Conservation (phyloP, 1,140 invertebrate genomes). For the Drosophila willistoni region DNA sequence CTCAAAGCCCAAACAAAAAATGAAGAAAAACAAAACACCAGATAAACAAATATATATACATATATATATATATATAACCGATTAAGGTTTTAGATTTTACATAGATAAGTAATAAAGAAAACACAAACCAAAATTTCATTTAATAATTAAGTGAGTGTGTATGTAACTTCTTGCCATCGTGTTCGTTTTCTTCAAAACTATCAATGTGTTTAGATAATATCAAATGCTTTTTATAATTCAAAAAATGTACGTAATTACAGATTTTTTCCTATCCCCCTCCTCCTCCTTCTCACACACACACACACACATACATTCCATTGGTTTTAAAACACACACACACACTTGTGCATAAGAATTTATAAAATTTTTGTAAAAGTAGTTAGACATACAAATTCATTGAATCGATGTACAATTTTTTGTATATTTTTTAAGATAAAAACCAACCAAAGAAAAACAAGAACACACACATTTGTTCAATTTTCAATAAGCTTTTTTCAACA, state of each 20-base stretch:
- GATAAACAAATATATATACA: neutral
- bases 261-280: no score
- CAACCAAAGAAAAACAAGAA: slow-evolving; percentile 16
- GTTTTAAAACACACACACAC: neutral
- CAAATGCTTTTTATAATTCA: slow-evolving; percentile 60
- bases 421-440: slow-evolving; percentile 26
- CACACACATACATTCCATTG: neutral
- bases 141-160: neutral
- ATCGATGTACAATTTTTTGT: slow-evolving; percentile 14
- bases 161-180: neutral
- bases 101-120: slow-evolving; percentile 25
- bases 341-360: slow-evolving; percentile 7
- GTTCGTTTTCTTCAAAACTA: no score
- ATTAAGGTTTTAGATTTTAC: neutral
- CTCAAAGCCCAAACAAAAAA: neutral
- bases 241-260: neutral
- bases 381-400: slow-evolving; percentile 16
- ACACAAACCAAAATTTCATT: slow-evolving; percentile 7
- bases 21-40: neutral
- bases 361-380: slow-evolving; percentile 16
- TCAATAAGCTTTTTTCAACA: slow-evolving; percentile 60
- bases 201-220: no score
- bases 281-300: neutral
- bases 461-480: slow-evolving; percentile 59
- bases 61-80: neutral